phyloP scores from a whole-genome alignment of 2,888 invertebrate genomes.

The Epinotia ramella region DNA sequence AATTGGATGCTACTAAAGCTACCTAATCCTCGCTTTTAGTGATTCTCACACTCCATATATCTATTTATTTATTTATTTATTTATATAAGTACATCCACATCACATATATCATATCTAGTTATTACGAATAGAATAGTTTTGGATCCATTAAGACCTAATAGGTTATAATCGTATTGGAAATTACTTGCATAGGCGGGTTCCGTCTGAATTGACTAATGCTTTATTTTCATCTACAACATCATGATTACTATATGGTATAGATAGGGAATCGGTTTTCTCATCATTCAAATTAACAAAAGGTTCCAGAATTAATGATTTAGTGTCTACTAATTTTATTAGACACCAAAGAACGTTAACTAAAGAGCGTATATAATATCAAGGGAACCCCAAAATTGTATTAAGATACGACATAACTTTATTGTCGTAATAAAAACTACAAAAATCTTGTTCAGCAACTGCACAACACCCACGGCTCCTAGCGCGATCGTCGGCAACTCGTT shows the following conservation, averaged over 20 bases:
- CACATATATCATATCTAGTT: no score
- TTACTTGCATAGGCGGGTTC: constrained; percentile 17
- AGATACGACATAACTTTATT: constrained; percentile 43
- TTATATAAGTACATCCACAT: no score
- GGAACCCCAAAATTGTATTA: constrained; percentile 37
- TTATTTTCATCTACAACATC: background rate
- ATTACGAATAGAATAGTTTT: constrained; percentile 23
- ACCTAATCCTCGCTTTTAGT: constrained; percentile 8
- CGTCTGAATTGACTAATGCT: constrained; percentile 12
- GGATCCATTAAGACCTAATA: constrained; percentile 36
- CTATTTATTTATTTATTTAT: no score
- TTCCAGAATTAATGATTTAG: background rate
- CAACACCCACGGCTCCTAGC: constrained; percentile 40
- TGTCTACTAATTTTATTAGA: background rate
- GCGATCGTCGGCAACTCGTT: constrained; percentile 46
- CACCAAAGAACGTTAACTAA: background rate
- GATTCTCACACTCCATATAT: constrained; percentile 7
- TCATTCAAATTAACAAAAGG: no score
- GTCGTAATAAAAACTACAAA: constrained; percentile 38
- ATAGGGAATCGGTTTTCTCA: background rate
- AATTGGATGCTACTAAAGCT: constrained; percentile 12
- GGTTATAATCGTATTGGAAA: constrained; percentile 30
- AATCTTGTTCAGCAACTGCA: constrained; percentile 39
- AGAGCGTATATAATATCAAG: background rate
- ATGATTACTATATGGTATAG: background rate